These are phyloP conservation scores for Portevinia maculata DNA, from an alignment of 2,888 invertebrate genomes.

Conservation along the genomic window DNA sequence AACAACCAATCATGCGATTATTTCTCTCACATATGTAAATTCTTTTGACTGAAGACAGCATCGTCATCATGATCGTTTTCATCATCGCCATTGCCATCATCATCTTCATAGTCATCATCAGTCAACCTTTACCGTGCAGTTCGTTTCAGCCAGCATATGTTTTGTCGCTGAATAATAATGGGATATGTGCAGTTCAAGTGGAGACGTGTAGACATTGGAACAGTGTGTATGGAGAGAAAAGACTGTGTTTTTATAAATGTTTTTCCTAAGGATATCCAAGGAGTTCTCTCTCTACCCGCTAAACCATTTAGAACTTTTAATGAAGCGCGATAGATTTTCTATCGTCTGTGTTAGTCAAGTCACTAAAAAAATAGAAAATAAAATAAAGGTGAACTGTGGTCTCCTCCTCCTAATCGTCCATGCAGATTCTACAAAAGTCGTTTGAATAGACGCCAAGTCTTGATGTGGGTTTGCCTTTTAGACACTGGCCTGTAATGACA, in stretches of 20 bases:
- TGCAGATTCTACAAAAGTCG: no score
- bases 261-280: no score
- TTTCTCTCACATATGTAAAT: constrained; percentile 38
- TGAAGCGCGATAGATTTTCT: no score
- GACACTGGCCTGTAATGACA: no score
- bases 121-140: constrained; percentile 7
- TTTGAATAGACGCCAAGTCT: no score
- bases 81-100: not conserved
- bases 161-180: constrained; percentile 52
- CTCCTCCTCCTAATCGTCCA: no score
- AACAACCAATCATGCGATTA: constrained; percentile 46
- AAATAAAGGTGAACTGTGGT: no score
- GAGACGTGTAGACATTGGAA: not conserved
- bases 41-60: constrained; percentile 34
- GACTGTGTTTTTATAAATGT: not conserved
- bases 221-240: constrained; percentile 7
- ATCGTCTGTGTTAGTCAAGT: no score
- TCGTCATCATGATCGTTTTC: constrained; percentile 12
- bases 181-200: constrained; percentile 7
- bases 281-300: no score
- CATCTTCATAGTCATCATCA: constrained; percentile 1
- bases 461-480: no score
- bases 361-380: no score
- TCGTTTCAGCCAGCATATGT: constrained; percentile 17
- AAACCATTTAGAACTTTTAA: no score